Evolutionary conservation across 2,888 invertebrate genomes (phyloP), one percentile per base, ranked within the genome.

Genomic region (Congeria kusceri): DNA sequence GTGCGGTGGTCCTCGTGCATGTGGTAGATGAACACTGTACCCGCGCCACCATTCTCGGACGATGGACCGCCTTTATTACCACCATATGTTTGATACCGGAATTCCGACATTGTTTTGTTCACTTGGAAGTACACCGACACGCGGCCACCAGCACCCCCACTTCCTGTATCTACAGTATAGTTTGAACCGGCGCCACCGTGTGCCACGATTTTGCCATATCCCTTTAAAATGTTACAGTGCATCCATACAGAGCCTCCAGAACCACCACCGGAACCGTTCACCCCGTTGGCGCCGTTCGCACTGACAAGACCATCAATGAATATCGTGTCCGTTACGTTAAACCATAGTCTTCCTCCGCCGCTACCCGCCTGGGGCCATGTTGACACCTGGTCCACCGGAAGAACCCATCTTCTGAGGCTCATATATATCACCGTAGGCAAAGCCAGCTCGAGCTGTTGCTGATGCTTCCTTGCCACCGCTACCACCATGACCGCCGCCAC

Each of bases 191-290:
- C 68, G 5, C 90, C 90, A 27, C 90, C 90, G 78, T 88, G 82
- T 72, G 87, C 85, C 0, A 85, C 79, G 27, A 90, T 88, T 28
- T 77, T 81, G 9, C 90, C 90, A 67, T 89, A 90, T 0, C 90
- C 90, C 68, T 86, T 79, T 28, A 90, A 84, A 9, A 71, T 59
- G 44, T 87, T 73, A 74, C 87, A 86, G 68, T 80, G 86, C 83
- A 90, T 86, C 89, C 87, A 87, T n/a, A 90, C 81, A 64, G 87
- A 87, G 4, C 90, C 90, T 25, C 90, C 90, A 59, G 87, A 87
- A 11, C 90, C 90, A 15, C 90, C 90, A 18, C 88, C 89, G 13
- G 85, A 83, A 39, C 64, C 77, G 27, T 61, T 65, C 11, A 63
- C 56, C 0, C 83, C 85, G 49, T 79, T 68, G 9, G 72, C 80